These are phyloP conservation scores for Melinopterus prodromus DNA, from an alignment of 2,888 invertebrate genomes.

Conservation along the genomic window DNA sequence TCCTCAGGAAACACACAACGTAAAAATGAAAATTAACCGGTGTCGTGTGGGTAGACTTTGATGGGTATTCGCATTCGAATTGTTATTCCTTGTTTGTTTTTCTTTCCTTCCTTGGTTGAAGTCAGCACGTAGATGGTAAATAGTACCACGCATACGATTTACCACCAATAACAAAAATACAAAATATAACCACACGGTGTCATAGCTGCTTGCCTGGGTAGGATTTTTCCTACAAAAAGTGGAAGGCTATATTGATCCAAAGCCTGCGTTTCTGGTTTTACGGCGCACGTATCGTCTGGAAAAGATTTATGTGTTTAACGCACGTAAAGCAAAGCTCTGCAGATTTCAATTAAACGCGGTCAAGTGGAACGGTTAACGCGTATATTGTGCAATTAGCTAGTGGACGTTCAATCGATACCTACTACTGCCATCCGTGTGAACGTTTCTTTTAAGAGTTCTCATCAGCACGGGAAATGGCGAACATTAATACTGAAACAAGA, in stretches of 20 bases:
- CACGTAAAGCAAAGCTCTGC: conserved; percentile 20
- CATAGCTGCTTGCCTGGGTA: too few relatives aligned
- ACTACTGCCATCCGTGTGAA: neutral
- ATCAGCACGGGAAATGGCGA: neutral
- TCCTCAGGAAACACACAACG: too few relatives aligned
- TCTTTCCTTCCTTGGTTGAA: too few relatives aligned
- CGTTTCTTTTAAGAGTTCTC: neutral
- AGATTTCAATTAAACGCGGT: conserved; percentile 26
- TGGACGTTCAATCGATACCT: conserved; percentile 19
- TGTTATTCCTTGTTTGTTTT: too few relatives aligned
- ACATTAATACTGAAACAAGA: neutral
- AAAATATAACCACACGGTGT: too few relatives aligned
- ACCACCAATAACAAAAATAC: too few relatives aligned
- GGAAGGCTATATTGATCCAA: neutral
- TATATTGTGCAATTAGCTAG: conserved; percentile 21
- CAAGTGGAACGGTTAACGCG: conserved; percentile 24
- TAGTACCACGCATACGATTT: too few relatives aligned
- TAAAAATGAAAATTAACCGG: too few relatives aligned
- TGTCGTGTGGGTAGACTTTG: too few relatives aligned
- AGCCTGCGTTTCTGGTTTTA: neutral
- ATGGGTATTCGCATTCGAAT: too few relatives aligned
- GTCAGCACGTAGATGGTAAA: too few relatives aligned
- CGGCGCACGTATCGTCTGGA: neutral
- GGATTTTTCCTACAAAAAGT: too few relatives aligned
- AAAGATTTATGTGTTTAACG: conserved; percentile 20